Conservation (phyloP, 2,888 invertebrate species). For the Phaonia tiefii region DNA sequence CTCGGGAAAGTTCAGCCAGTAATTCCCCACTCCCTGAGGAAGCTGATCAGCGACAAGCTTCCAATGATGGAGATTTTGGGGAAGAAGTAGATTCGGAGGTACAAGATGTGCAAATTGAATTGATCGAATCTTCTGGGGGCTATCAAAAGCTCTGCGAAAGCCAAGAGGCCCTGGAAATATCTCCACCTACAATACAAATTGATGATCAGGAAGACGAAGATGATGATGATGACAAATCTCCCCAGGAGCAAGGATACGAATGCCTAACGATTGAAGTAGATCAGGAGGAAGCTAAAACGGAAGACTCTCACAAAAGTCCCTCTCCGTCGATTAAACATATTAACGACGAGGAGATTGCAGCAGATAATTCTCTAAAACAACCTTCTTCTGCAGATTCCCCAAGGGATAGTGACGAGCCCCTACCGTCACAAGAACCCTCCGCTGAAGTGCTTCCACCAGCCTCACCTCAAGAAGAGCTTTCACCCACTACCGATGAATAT, state of each 20-base stretch:
- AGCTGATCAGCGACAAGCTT: slow-evolving; percentile 22
- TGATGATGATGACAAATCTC: background rate
- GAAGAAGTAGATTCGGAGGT: slow-evolving; percentile 68
- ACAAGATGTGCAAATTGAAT: slow-evolving; percentile 76
- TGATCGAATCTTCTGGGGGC: slow-evolving; percentile 70
- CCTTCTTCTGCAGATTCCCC: slow-evolving; percentile 11
- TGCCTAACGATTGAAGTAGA: background rate
- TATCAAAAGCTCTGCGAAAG: slow-evolving; percentile 62
- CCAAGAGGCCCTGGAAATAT: slow-evolving; percentile 61
- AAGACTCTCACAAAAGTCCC: slow-evolving; percentile 31
- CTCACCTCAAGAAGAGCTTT: slow-evolving; percentile 74
- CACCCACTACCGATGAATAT: slow-evolving; percentile 80
- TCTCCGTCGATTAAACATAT: slow-evolving; percentile 41
- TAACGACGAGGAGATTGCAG: slow-evolving; percentile 50
- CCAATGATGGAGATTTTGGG: slow-evolving; percentile 56
- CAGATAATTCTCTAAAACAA: too few relatives aligned
- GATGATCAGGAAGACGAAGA: slow-evolving; percentile 51
- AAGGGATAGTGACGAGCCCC: background rate
- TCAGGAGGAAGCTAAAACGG: background rate
- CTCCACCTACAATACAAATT: slow-evolving; percentile 72
- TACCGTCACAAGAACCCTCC: background rate
- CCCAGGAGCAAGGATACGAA: slow-evolving; percentile 30
- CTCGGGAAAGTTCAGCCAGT: slow-evolving; percentile 61
- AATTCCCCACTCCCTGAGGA: slow-evolving; percentile 50
- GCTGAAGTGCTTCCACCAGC: slow-evolving; percentile 46